Evolutionary conservation across 2,113 vertebrate species (phyloP).

Genomic region (Psephotus haematonotus): DNA sequence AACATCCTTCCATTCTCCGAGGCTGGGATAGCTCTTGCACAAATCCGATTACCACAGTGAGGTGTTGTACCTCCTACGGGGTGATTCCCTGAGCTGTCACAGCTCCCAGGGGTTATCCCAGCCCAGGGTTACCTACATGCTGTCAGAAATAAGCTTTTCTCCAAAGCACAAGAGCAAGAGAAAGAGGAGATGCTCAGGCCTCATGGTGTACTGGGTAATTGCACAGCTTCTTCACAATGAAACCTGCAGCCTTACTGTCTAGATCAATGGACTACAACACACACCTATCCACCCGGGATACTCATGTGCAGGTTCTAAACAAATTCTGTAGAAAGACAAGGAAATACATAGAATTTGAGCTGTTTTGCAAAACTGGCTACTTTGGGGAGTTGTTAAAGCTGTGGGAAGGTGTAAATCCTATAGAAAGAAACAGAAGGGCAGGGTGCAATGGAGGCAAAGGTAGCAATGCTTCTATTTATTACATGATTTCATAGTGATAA

Average conservation of each 20-base stretch:
- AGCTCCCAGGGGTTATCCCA: not conserved
- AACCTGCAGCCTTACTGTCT: not conserved
- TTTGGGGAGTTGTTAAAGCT: not conserved
- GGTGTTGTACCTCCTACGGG: not conserved
- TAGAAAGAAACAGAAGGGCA: not conserved
- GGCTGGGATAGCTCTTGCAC: not conserved
- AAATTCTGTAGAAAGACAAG: not conserved
- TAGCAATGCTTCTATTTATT: not conserved
- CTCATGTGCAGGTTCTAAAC: not conserved
- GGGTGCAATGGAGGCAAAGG: not conserved
- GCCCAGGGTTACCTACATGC: not conserved
- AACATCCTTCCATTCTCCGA: not conserved
- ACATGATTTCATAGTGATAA: not conserved
- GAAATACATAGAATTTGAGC: not conserved
- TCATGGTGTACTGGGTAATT: accelerated
- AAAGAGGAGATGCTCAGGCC: too few relatives aligned
- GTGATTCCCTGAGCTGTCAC: not conserved
- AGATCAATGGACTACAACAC: accelerated
- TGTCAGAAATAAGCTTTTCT: not conserved
- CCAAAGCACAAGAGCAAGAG: not conserved
- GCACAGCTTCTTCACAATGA: not conserved
- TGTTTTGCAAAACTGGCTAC: not conserved
- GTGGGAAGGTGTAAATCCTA: not conserved
- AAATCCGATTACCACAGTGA: not conserved
- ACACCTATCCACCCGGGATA: not conserved